These are phyloP conservation scores for Hydriomena furcata DNA, from an alignment of 2,888 invertebrate species.

Conservation along the genomic window DNA sequence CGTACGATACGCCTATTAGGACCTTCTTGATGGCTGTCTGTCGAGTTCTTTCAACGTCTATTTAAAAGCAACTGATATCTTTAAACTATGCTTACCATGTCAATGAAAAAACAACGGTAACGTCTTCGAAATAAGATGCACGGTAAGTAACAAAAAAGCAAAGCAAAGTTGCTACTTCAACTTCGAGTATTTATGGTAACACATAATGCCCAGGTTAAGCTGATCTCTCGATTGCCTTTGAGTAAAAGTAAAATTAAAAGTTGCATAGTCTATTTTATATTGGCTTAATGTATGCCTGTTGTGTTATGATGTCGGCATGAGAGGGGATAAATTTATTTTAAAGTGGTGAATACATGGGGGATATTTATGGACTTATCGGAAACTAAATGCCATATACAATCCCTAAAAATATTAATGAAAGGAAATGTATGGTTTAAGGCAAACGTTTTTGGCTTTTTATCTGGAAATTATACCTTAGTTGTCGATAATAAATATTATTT, in stretches of 20 bases:
- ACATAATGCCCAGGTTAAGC: slow-evolving; percentile 43
- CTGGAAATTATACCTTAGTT: no score
- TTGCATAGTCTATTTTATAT: slow-evolving; percentile 38
- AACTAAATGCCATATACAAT: slow-evolving; percentile 68
- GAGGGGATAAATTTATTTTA: slow-evolving; percentile 73
- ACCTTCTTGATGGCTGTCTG: slow-evolving; percentile 78
- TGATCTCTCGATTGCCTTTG: slow-evolving; percentile 43
- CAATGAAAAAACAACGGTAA: slow-evolving; percentile 47
- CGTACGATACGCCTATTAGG: slow-evolving; percentile 78
- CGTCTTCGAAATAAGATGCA: slow-evolving; percentile 29
- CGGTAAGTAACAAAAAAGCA: slow-evolving; percentile 10
- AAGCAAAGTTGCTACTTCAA: slow-evolving; percentile 34
- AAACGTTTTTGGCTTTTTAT: neutral
- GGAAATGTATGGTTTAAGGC: slow-evolving; percentile 40
- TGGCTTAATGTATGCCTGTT: slow-evolving; percentile 47
- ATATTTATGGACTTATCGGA: slow-evolving; percentile 71
- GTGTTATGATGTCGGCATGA: slow-evolving; percentile 61
- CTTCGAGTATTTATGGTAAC: slow-evolving; percentile 68
- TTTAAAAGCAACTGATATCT: slow-evolving; percentile 71
- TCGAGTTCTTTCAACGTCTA: slow-evolving; percentile 81
- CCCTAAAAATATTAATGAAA: slow-evolving; percentile 66
- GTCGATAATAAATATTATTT: no score
- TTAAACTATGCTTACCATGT: slow-evolving; percentile 14
- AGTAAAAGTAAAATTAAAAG: slow-evolving; percentile 18
- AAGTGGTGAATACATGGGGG: slow-evolving; percentile 63